Evolutionary conservation across 2,888 invertebrate species (phyloP).

Genomic region (Busseola fusca): DNA sequence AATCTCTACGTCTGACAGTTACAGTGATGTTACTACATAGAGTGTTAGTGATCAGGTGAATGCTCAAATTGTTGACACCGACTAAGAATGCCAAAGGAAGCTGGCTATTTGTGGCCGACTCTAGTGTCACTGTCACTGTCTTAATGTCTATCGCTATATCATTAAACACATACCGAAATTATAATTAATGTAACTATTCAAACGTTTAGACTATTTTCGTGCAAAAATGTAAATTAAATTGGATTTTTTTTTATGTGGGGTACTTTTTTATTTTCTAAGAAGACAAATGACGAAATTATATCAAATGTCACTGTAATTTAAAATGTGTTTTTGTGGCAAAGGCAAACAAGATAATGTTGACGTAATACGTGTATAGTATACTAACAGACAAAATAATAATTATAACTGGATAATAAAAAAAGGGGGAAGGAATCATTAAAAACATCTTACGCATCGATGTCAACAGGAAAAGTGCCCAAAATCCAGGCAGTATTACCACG

Average conservation of each 20-base stretch:
- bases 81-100: slow-evolving; percentile 9
- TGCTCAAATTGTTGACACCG: slow-evolving; percentile 17
- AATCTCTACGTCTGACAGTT: slow-evolving; percentile 6
- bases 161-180: slow-evolving; percentile 9
- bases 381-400: not conserved
- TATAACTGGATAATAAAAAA: not conserved
- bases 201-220: slow-evolving; percentile 14
- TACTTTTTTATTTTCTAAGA: not conserved
- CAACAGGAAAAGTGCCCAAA: not conserved
- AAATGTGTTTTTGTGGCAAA: no score
- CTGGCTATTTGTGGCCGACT: slow-evolving; percentile 20
- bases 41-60: slow-evolving; percentile 17
- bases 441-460: not conserved
- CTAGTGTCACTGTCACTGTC: slow-evolving; percentile 13
- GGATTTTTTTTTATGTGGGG: no score
- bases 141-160: slow-evolving; percentile 1
- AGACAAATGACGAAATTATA: no score
- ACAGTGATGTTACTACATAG: slow-evolving; percentile 2
- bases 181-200: slow-evolving; percentile 13
- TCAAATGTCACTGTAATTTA: no score
- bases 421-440: not conserved
- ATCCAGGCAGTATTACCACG: not conserved
- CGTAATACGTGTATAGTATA: not conserved
- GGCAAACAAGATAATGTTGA: not conserved
- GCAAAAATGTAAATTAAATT: not conserved